Evolutionary conservation across 2,888 invertebrate genomes (phyloP).

Genomic region (Caenorhabditis sp.): DNA sequence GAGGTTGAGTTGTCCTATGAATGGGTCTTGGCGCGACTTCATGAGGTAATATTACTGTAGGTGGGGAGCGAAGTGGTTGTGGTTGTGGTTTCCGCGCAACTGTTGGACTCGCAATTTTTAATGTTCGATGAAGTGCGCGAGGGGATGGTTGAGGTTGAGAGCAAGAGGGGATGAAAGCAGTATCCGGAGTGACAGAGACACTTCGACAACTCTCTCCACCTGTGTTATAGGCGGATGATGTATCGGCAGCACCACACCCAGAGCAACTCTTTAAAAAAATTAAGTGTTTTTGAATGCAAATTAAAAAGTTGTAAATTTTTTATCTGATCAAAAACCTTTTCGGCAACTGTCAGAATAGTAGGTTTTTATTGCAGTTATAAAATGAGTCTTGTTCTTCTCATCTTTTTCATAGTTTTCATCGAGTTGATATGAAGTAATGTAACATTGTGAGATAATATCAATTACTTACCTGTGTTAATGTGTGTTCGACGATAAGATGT

Average conservation of each 20-base stretch:
- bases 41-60: slow-evolving; percentile 37
- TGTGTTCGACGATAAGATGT: slow-evolving; percentile 68
- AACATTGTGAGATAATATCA: neutral
- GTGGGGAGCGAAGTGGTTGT: slow-evolving; percentile 11
- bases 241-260: slow-evolving; percentile 72
- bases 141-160: slow-evolving; percentile 31
- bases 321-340: neutral
- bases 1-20: slow-evolving; percentile 11
- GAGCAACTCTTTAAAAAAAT: slow-evolving; percentile 30
- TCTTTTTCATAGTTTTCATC: no score
- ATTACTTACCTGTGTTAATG: slow-evolving; percentile 46
- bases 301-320: no score
- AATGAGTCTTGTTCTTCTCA: neutral
- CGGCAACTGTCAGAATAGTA: no score
- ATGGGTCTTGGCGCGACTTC: slow-evolving; percentile 29
- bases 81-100: slow-evolving; percentile 23
- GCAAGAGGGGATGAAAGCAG: slow-evolving; percentile 23
- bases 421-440: no score
- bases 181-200: slow-evolving; percentile 57
- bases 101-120: slow-evolving; percentile 27
- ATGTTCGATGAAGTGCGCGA: slow-evolving; percentile 32
- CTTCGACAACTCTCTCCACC: slow-evolving; percentile 80
- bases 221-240: slow-evolving; percentile 81
- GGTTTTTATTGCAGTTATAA: neutral
- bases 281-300: neutral